A percentile compares a stretch with the other conserved stretches of the same genome.
These are phyloP conservation scores for Callitettix versicolor DNA, from an alignment of 1,140 invertebrate genomes.

Conservation along the genomic window DNA sequence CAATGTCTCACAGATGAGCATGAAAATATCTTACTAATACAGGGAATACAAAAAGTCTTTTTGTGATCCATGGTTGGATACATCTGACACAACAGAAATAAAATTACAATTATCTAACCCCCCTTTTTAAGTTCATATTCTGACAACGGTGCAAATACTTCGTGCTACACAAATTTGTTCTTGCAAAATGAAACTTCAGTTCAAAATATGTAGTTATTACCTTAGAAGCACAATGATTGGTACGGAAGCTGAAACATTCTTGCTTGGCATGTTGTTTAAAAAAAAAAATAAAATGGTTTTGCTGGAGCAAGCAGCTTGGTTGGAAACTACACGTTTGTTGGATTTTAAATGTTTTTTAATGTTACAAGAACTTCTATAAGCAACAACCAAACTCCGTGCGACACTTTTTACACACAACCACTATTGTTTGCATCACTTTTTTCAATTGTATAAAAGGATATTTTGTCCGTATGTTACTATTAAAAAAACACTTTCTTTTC, in stretches of 20 bases:
- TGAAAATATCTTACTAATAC: background rate
- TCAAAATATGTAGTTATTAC: conserved; percentile 23
- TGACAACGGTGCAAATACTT: background rate
- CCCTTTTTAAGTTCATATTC: background rate
- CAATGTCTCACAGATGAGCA: too few relatives aligned
- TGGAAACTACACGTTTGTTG: conserved; percentile 30
- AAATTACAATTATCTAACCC: background rate
- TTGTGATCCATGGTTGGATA: background rate
- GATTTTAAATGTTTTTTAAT: conserved; percentile 32
- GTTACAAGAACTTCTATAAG: conserved; percentile 28
- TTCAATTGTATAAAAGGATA: too few relatives aligned
- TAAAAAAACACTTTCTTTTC: too few relatives aligned
- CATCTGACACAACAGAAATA: background rate
- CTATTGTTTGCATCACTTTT: too few relatives aligned
- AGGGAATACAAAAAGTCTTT: background rate
- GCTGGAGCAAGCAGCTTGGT: conserved; percentile 28
- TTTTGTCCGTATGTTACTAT: too few relatives aligned
- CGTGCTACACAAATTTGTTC: conserved; percentile 26
- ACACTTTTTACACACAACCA: conserved; percentile 27
- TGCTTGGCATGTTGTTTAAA: conserved; percentile 27
- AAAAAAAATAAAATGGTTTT: conserved; percentile 2
- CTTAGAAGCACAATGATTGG: conserved; percentile 24
- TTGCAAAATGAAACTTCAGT: conserved; percentile 21
- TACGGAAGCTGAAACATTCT: conserved; percentile 26
- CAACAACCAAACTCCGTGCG: conserved; percentile 27